A percentile compares a stretch with the other conserved stretches of the same genome.
Conservation (phyloP, 2,888 invertebrate genomes). For the Mesorhabditis spiculigera region DNA sequence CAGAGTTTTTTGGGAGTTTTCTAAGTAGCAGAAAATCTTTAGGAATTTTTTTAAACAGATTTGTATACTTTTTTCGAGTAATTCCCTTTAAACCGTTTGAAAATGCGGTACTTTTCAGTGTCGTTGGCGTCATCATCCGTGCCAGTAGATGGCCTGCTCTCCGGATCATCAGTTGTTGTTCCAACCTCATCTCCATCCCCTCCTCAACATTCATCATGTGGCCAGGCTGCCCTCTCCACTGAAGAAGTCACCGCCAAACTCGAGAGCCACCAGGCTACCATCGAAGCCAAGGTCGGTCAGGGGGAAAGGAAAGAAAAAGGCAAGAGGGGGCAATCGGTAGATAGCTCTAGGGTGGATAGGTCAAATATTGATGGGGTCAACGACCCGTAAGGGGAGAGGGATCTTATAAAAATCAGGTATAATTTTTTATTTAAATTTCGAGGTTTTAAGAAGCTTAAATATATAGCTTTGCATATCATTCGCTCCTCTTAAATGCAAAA, state of each 20-base stretch:
- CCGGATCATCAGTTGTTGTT: conserved; percentile 9
- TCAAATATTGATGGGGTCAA: too few species aligned
- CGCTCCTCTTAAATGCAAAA: too few species aligned
- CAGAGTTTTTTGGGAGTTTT: too few species aligned
- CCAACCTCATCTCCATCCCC: conserved; percentile 15
- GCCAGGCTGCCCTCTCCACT: conserved; percentile 36
- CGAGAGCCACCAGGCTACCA: conserved; percentile 36
- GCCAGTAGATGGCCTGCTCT: conserved; percentile 9
- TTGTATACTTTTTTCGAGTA: too few species aligned
- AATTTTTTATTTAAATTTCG: background rate
- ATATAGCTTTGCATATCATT: too few species aligned
- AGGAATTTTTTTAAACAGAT: too few species aligned
- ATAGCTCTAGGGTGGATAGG: too few species aligned
- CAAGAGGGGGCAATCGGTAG: too few species aligned
- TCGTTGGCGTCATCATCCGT: conserved; percentile 31
- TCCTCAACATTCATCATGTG: conserved; percentile 21
- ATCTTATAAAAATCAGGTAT: background rate
- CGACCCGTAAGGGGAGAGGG: background rate
- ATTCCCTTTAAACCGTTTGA: too few species aligned
- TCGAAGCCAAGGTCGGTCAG: conserved; percentile 7
- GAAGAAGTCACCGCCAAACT: conserved; percentile 42
- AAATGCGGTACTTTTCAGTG: conserved; percentile 14
- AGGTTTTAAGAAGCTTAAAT: background rate
- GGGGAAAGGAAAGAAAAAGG: background rate
- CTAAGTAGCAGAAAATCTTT: too few species aligned